Conservation (phyloP, 2,888 invertebrate genomes). For the Clepsis dumicolana region DNA sequence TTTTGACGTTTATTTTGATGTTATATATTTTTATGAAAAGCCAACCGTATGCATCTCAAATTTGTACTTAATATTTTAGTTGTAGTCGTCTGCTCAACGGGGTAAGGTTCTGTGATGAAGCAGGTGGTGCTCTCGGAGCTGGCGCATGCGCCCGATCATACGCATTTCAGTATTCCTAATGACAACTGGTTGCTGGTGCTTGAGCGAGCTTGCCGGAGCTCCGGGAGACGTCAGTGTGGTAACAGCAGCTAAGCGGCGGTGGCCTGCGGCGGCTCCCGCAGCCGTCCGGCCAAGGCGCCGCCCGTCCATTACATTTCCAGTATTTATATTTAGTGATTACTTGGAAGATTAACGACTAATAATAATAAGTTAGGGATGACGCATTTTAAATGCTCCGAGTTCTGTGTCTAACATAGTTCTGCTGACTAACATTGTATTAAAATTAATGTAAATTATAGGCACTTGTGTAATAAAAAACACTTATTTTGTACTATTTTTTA, state of each 20-base stretch:
- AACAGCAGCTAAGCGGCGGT: neutral
- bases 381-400: constrained; percentile 34
- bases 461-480: constrained; percentile 41
- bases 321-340: constrained; percentile 27
- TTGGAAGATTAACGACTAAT: constrained; percentile 33
- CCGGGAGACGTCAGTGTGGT: neutral
- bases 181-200: neutral
- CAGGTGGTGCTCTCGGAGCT: neutral
- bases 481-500: constrained; percentile 31
- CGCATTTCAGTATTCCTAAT: neutral
- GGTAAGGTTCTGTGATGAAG: neutral
- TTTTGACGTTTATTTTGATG: constrained; percentile 33
- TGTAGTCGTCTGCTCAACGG: constrained; percentile 33
- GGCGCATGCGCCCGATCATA: neutral
- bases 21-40: constrained; percentile 53
- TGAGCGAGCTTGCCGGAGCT: neutral
- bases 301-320: constrained; percentile 35
- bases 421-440: constrained; percentile 38
- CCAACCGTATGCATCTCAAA: constrained; percentile 65
- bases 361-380: constrained; percentile 20
- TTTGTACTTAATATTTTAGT: constrained; percentile 62
- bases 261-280: neutral
- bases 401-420: constrained; percentile 41
- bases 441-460: constrained; percentile 28
- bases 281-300: neutral